Evolutionary conservation across 2,888 invertebrate genomes (phyloP).

Genomic region (Cerastis rubricosa): DNA sequence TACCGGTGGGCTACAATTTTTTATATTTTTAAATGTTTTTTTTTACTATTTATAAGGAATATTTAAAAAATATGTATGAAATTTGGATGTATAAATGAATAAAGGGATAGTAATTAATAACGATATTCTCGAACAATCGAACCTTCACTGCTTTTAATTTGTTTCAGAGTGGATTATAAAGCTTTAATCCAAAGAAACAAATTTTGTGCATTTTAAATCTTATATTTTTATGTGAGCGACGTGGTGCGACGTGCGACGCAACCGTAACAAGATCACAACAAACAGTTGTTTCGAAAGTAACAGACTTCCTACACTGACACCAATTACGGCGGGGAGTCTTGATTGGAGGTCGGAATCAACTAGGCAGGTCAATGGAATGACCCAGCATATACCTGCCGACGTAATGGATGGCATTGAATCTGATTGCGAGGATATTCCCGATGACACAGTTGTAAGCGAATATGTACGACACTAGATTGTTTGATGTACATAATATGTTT

Average conservation of each 20-base stretch:
- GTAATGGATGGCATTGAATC: slow-evolving; percentile 44
- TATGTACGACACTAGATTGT: neutral
- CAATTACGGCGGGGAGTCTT: slow-evolving; percentile 47
- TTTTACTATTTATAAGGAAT: too few species aligned
- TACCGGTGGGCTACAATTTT: too few species aligned
- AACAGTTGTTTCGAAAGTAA: slow-evolving; percentile 38
- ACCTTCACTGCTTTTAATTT: neutral
- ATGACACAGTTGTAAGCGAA: slow-evolving; percentile 6
- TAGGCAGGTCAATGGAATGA: slow-evolving; percentile 52
- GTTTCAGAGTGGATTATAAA: too few species aligned
- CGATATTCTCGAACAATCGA: neutral
- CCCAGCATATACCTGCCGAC: slow-evolving; percentile 3
- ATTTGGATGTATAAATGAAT: too few species aligned
- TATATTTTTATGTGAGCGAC: too few species aligned
- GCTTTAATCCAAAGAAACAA: too few species aligned
- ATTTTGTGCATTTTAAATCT: too few species aligned
- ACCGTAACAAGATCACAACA: slow-evolving; percentile 23
- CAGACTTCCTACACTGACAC: slow-evolving; percentile 36
- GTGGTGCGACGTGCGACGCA: slow-evolving; percentile 1
- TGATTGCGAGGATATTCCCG: slow-evolving; percentile 15
- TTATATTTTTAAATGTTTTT: too few species aligned
- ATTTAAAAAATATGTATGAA: too few species aligned
- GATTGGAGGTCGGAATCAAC: slow-evolving; percentile 49
- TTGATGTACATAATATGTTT: slow-evolving; percentile 1
- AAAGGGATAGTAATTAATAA: too few species aligned